Percentiles rank a stretch among this genome's conserved stretches.
Conservation (phyloP, 1,140 invertebrate species). For the Lepidurus arcticus region DNA sequence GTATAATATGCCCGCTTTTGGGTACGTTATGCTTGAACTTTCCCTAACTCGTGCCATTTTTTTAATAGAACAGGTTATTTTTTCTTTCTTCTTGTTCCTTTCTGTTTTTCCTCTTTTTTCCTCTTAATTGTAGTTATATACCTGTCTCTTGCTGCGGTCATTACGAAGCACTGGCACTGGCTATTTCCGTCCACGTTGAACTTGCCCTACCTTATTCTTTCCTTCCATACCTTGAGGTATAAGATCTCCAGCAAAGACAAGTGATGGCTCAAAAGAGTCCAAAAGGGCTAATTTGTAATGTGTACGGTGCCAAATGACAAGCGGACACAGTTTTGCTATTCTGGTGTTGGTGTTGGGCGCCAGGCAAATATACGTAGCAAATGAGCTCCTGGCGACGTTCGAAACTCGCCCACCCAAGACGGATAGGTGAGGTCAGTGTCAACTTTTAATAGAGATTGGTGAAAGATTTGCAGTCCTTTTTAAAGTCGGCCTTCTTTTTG, state of each 20-base stretch:
- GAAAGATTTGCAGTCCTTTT: no score
- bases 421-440: no score
- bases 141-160: not conserved
- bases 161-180: not conserved
- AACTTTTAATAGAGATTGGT: no score
- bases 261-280: not conserved
- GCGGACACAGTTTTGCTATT: not conserved
- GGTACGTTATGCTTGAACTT: slow-evolving; percentile 8
- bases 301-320: slow-evolving; percentile 8
- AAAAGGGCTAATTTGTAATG: not conserved
- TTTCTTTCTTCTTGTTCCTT: not conserved
- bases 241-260: not conserved
- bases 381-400: no score
- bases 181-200: not conserved
- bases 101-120: not conserved
- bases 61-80: slow-evolving; percentile 4
- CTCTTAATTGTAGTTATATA: not conserved
- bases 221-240: not conserved
- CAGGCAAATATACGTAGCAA: no score
- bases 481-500: no score
- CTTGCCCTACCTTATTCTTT: not conserved
- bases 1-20: no score
- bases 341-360: no score
- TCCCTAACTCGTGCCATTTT: slow-evolving; percentile 10
- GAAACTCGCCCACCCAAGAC: no score